These are phyloP conservation scores for Triplophysa rosa DNA, from an alignment of 2,113 vertebrate species.

Conservation along the genomic window DNA sequence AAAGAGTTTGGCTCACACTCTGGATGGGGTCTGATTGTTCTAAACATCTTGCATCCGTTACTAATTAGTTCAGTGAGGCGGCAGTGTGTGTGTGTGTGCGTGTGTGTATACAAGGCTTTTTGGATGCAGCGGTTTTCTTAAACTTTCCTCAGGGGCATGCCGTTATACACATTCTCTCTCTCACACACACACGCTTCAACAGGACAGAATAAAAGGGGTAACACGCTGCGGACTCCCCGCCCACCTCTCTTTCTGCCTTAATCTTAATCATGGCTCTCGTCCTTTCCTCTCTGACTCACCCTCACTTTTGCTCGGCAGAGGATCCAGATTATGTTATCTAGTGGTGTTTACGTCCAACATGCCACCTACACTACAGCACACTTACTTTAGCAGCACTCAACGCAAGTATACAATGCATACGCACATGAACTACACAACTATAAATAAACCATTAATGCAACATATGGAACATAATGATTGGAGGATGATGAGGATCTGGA, in stretches of 20 bases:
- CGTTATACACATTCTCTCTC: not conserved
- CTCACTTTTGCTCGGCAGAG: not conserved
- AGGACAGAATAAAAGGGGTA: constrained; percentile 52
- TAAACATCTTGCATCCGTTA: constrained; percentile 72
- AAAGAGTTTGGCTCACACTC: constrained; percentile 62
- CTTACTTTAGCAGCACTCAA: not conserved
- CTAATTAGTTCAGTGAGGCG: constrained; percentile 66
- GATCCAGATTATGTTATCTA: not conserved
- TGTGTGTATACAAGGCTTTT: constrained; percentile 14
- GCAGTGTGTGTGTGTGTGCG: constrained; percentile 48
- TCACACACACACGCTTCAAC: constrained; percentile 44
- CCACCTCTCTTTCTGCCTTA: constrained; percentile 43
- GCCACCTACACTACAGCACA: not conserved
- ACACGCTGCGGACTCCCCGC: constrained; percentile 44
- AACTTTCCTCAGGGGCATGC: constrained; percentile 36
- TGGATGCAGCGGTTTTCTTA: constrained; percentile 40
- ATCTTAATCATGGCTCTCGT: constrained; percentile 6
- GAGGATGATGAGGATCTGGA: not conserved
- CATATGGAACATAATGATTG: not conserved
- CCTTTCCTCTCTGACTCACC: not conserved
- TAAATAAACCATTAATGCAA: not conserved
- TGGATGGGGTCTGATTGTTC: constrained; percentile 55
- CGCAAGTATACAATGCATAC: not conserved
- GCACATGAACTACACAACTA: too few relatives aligned
- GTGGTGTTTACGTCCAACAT: constrained; percentile 11